A percentile compares a stretch with the other conserved stretches of the same genome.
These are phyloP conservation scores for Loripinus fragilis DNA, from an alignment of 2,888 invertebrate genomes.

Conservation along the genomic window DNA sequence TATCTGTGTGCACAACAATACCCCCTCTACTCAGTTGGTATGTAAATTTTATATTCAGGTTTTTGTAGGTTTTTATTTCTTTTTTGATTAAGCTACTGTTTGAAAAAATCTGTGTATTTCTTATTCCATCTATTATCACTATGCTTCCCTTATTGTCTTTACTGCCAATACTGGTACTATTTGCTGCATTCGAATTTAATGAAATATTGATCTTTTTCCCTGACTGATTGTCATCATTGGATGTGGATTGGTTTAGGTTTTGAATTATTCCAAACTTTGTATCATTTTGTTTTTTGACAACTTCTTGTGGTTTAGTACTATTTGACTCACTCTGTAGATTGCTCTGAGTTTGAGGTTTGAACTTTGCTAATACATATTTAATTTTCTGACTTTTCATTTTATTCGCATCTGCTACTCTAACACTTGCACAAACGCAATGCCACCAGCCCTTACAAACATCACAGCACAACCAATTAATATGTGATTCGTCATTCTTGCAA, in stretches of 20 bases:
- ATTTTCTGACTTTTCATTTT: not conserved
- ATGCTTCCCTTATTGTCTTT: not conserved
- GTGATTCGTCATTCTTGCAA: not conserved
- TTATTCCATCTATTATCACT: constrained; percentile 24
- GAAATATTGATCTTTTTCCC: not conserved
- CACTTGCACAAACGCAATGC: not conserved
- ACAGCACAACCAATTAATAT: constrained; percentile 4
- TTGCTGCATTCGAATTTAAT: not conserved
- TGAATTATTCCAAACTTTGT: too few species aligned
- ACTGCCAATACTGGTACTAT: not conserved
- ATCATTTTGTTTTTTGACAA: too few species aligned
- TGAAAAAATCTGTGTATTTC: not conserved
- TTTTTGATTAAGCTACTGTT: constrained; percentile 6
- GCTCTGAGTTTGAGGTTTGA: too few species aligned
- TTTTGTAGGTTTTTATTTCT: constrained; percentile 11
- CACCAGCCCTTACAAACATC: constrained; percentile 6
- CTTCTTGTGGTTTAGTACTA: too few species aligned
- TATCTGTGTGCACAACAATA: constrained; percentile 12
- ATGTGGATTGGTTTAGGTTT: not conserved
- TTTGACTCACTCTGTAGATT: too few species aligned
- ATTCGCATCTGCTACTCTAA: not conserved
- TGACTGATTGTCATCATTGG: not conserved
- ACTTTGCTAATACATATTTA: not conserved
- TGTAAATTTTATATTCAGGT: constrained; percentile 16
- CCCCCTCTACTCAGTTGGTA: constrained; percentile 29